Evolutionary conservation across 2,797 vertebrate species (phyloP), one percentile per base, ranked within the genome.

Genomic region (Halcyon smyrnensis): DNA sequence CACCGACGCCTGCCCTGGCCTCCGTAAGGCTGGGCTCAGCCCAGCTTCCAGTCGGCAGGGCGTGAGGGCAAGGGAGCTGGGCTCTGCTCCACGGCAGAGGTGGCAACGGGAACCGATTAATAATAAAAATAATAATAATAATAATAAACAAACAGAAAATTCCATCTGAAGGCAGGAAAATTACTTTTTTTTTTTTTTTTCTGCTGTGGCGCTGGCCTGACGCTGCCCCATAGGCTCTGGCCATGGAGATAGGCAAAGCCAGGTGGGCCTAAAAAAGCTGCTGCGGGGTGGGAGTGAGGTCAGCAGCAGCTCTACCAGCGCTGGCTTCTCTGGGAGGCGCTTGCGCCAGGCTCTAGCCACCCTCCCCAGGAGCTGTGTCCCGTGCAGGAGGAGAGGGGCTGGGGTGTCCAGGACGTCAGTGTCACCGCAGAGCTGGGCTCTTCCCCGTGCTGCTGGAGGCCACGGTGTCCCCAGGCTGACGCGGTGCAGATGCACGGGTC

Each of bases 401-500:
- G 14, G 41, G 23, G 30, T 8, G 1, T 15, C 9, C 7, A 3
- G 62, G n/a, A 21, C 8, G 16, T 1, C 8, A 1, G 51, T 43
- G 50, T 3, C 36, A 12, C 3, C 3, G 6, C 28, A 12, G 67
- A 56, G 63, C 27, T 2, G 1, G 36, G 24, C 20, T 48, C 12
- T 11, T 7, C 34, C 23, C 8, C 1, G 0, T 8, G n/a, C 1
- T 4, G 56, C 43, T 54, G 54, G 32, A 23, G 30, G 41, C 8
- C 10, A 2, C 4, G 54, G 12, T 28, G 32, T 39, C 32, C 48
- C 2, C 2, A 50, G 51, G 59, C 18, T 17, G 63, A 23, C 1
- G 3, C 32, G 25, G 4, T 34, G 16, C 2, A 5, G 51, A 6
- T 36, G 21, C 4, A 0, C 0, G 7, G n/a, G 50, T 37, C 10